A percentile compares a stretch with the other conserved stretches of the same genome.
Conservation (phyloP, 2,888 invertebrate species). For the Mantis religiosa region DNA sequence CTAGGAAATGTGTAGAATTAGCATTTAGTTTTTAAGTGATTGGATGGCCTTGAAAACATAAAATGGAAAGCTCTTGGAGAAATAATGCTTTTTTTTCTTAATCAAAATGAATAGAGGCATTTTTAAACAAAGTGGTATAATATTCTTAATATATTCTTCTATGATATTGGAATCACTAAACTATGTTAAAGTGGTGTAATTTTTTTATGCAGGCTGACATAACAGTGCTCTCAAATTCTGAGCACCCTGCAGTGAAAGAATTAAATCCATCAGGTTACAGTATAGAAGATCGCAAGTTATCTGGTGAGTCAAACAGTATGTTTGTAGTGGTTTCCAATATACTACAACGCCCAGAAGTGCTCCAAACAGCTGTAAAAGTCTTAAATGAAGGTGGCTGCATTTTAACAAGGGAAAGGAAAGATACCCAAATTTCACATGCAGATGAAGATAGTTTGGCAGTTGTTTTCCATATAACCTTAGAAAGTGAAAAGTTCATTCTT, state of each 20-base stretch:
- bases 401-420: constrained; percentile 55
- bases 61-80: no score
- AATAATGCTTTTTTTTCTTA: no score
- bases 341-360: constrained; percentile 49
- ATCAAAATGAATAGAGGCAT: no score
- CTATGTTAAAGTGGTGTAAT: no score
- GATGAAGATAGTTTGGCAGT: background rate
- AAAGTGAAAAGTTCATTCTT: constrained; percentile 52
- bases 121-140: no score
- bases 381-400: constrained; percentile 58
- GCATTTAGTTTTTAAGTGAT: no score
- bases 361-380: constrained; percentile 48
- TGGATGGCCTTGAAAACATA: no score
- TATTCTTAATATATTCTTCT: no score
- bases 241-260: constrained; percentile 44
- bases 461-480: constrained; percentile 45
- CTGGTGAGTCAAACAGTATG: constrained; percentile 50
- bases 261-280: constrained; percentile 41
- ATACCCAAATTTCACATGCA: constrained; percentile 49
- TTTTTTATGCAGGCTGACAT: constrained; percentile 57
- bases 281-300: constrained; percentile 58
- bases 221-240: constrained; percentile 46
- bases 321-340: constrained; percentile 53
- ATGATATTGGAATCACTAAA: no score
- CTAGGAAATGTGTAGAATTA: no score